Percentiles rank a stretch among this genome's conserved stretches.
Conservation (phyloP, 2,888 invertebrate species). For the Tetanocera ferruginea region DNA sequence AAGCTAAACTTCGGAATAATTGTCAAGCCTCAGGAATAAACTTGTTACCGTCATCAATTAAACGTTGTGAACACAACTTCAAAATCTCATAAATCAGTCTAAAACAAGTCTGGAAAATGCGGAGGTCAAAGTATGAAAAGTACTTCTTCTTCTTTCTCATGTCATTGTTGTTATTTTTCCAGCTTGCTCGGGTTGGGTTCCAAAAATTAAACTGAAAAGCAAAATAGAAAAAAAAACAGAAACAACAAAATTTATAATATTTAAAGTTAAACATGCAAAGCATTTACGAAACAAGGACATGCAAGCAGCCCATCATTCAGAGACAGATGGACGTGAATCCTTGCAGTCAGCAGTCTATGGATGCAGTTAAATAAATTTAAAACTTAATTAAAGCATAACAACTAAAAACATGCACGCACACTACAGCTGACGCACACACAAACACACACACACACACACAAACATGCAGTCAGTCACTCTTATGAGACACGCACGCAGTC, state of each 20-base stretch:
- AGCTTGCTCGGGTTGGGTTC: neutral
- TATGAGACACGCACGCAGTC: too few relatives aligned
- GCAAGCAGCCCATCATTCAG: neutral
- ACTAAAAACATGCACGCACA: neutral
- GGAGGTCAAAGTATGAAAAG: constrained; percentile 1
- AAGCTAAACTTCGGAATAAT: neutral
- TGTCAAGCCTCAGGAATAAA: constrained; percentile 49
- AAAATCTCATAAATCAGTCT: constrained; percentile 62
- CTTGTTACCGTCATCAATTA: constrained; percentile 62
- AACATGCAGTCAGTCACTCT: neutral
- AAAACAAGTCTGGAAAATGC: neutral
- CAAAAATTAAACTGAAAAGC: too few relatives aligned
- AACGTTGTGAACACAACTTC: constrained; percentile 59
- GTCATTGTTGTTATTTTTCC: neutral
- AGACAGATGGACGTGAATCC: neutral
- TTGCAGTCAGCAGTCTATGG: neutral
- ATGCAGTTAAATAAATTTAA: constrained; percentile 8
- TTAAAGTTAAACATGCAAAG: constrained; percentile 26
- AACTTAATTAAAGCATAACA: neutral
- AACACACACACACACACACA: neutral
- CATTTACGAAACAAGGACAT: constrained; percentile 9
- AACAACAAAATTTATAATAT: neutral
- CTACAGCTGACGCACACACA: neutral
- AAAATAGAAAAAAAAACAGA: neutral
- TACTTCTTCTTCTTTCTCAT: neutral